Conservation (phyloP, 30 jellyfish, hydroid and myxozoan genomes). For the Sanderia malayensis region DNA sequence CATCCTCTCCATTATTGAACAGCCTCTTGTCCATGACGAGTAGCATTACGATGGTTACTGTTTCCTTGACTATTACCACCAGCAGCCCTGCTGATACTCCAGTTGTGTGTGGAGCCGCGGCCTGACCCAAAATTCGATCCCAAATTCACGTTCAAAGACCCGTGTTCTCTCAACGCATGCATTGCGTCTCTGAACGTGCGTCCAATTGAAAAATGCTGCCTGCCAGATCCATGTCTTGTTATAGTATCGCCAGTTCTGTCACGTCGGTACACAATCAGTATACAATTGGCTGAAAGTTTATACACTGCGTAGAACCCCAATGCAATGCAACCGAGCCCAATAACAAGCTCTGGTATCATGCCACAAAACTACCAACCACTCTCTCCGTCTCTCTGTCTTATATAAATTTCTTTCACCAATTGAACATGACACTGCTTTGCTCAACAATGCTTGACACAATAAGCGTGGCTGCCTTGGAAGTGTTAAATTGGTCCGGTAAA, state of each 20-base stretch:
- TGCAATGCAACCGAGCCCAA: conserved; percentile 61
- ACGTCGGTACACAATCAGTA: conserved; percentile 52
- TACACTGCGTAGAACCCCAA: conserved; percentile 67
- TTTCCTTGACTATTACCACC: neutral
- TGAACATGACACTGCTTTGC: no score
- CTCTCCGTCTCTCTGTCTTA: no score
- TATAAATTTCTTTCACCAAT: no score
- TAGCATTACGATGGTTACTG: neutral
- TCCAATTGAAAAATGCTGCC: conserved; percentile 29
- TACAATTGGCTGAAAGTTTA: conserved; percentile 53
- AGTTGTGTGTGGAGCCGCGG: conserved; percentile 26
- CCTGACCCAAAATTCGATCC: conserved; percentile 40
- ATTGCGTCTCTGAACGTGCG: conserved; percentile 65
- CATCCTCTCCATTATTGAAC: neutral
- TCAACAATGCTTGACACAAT: no score
- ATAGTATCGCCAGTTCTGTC: conserved; percentile 37
- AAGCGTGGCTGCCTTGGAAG: no score
- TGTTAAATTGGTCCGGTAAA: no score
- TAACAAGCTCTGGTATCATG: conserved; percentile 27
- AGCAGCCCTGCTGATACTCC: conserved; percentile 38
- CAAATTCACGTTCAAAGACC: conserved; percentile 43
- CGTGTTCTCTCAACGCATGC: conserved; percentile 58
- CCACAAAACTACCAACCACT: no score
- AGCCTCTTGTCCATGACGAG: neutral
- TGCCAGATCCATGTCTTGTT: conserved; percentile 27